A percentile compares a stretch with the other conserved stretches of the same genome.
phyloP scores from a whole-genome alignment of 2,113 vertebrate species.

The Paralichthys olivaceus region DNA sequence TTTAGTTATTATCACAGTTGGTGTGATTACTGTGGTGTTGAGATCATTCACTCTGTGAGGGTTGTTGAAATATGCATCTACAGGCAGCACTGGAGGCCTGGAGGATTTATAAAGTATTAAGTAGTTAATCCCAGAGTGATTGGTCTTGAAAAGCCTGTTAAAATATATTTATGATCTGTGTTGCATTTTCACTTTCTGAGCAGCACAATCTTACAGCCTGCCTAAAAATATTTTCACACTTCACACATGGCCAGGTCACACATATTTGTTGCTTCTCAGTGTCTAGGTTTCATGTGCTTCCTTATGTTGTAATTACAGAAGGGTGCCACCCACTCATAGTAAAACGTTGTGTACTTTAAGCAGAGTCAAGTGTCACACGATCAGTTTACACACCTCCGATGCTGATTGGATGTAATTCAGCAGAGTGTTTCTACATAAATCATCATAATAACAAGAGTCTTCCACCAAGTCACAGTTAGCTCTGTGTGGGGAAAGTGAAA shows the following conservation, averaged over 20 bases:
- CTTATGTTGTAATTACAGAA: slow-evolving; percentile 2
- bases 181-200: neutral
- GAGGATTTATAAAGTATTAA: neutral
- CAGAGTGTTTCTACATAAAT: neutral
- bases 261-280: neutral
- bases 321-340: slow-evolving; percentile 2
- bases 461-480: neutral
- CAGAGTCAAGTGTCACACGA: neutral
- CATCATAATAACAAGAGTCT: neutral
- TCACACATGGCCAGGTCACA: neutral
- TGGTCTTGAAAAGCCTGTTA: neutral
- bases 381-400: slow-evolving; percentile 8
- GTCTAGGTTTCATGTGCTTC: slow-evolving; percentile 1
- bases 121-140: neutral
- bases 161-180: neutral
- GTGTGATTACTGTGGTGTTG: neutral
- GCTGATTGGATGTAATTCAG: neutral
- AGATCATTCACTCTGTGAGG: neutral
- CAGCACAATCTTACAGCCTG: neutral
- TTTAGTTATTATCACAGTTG: neutral
- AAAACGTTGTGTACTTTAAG: neutral
- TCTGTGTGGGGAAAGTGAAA: neutral
- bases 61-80: neutral
- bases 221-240: neutral
- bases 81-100: neutral